phyloP scores from a whole-genome alignment of 2,113 vertebrate genomes.

The Albula goreensis region DNA sequence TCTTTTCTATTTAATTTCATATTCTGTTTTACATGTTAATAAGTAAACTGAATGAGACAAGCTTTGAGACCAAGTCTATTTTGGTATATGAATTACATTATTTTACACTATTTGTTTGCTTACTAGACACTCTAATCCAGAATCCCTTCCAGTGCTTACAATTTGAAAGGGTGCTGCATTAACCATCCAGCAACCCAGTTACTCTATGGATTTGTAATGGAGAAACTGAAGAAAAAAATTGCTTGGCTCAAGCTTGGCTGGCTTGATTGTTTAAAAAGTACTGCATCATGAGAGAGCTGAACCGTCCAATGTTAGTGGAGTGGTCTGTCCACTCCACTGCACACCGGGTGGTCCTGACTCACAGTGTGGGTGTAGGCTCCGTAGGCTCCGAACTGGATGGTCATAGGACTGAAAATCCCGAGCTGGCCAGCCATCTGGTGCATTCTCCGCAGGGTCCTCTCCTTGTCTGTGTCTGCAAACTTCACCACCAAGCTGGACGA shows the following conservation, averaged over 20 bases:
- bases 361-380: constrained; percentile 93
- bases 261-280: not conserved
- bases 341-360: constrained; percentile 40
- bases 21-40: constrained; percentile 10
- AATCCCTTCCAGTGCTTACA: not conserved
- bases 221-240: not conserved
- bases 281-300: not conserved
- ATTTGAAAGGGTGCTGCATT: not conserved
- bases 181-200: not conserved
- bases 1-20: not conserved
- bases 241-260: not conserved
- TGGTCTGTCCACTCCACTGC: not conserved
- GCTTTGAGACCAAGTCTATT: not conserved
- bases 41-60: not conserved
- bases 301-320: not conserved
- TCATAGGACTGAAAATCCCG: constrained; percentile 93
- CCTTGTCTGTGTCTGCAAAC: constrained; percentile 94
- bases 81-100: not conserved
- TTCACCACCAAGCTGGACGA: constrained; percentile 96
- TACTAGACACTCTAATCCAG: not conserved
- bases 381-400: constrained; percentile 91
- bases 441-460: constrained; percentile 88
- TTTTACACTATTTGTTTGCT: not conserved
- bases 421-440: constrained; percentile 93
- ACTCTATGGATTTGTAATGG: not conserved